Evolutionary conservation across 1,140 invertebrate genomes (phyloP).

Genomic region (Drosophila novamexicana): DNA sequence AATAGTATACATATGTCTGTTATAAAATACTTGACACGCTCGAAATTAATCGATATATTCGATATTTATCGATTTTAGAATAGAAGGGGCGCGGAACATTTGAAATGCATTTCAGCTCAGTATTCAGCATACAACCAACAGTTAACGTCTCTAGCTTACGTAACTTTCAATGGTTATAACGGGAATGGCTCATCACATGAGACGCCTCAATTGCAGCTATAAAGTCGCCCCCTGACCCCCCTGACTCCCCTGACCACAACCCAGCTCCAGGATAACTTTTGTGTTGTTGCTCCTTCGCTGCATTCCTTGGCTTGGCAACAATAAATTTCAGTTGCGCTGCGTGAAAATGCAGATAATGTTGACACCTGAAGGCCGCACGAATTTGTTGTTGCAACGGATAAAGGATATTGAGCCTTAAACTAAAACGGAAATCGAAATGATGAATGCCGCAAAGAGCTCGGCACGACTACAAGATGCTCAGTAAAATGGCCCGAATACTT

Average conservation of each 20-base stretch:
- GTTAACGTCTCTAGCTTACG: too few relatives aligned
- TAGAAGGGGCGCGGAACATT: too few relatives aligned
- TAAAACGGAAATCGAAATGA: conserved; percentile 52
- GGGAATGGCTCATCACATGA: conserved; percentile 42
- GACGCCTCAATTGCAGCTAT: conserved; percentile 69
- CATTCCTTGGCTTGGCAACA: conserved; percentile 10
- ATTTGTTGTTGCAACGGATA: conserved; percentile 24
- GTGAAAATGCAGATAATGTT: conserved; percentile 72
- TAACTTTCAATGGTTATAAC: background rate
- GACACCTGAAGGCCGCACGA: conserved; percentile 64
- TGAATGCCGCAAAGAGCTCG: background rate
- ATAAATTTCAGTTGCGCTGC: conserved; percentile 61
- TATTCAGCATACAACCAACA: too few relatives aligned
- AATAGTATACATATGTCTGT: too few relatives aligned
- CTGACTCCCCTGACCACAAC: background rate
- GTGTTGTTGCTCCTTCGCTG: background rate
- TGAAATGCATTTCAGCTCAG: too few relatives aligned
- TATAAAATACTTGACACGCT: too few relatives aligned
- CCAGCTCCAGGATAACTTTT: background rate
- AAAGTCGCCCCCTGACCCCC: conserved; percentile 51
- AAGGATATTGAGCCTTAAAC: conserved; percentile 60
- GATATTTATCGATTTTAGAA: too few relatives aligned
- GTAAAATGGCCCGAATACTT: background rate
- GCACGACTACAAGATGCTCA: background rate
- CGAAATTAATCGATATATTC: too few relatives aligned